phyloP scores from a whole-genome alignment of 2,113 vertebrate species.

The Axis porcinus region DNA sequence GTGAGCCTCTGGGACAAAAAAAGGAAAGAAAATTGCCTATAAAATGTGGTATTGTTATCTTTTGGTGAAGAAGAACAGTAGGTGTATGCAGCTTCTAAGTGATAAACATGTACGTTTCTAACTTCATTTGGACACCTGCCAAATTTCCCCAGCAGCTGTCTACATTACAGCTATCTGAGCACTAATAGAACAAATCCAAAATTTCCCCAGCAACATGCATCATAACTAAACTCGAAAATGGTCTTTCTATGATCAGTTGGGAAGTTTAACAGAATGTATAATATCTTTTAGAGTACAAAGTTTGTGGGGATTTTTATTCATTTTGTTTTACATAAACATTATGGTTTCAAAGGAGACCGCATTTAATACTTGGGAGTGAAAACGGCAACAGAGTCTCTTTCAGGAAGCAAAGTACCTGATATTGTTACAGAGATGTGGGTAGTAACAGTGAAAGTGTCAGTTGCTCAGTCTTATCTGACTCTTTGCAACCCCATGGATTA shows the following conservation, averaged over 20 bases:
- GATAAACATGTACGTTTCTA: conserved; percentile 48
- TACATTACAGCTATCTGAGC: conserved; percentile 57
- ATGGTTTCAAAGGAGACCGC: not conserved
- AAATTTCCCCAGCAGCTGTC: conserved; percentile 62
- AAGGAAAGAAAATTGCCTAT: conserved; percentile 62
- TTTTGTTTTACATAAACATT: conserved; percentile 17
- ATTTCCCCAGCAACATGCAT: conserved; percentile 18
- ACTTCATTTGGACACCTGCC: conserved; percentile 68
- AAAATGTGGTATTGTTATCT: conserved; percentile 52
- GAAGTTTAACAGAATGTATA: conserved; percentile 7
- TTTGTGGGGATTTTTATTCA: not conserved
- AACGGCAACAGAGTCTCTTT: not conserved
- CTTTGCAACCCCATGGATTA: not conserved
- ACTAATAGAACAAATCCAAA: conserved; percentile 4
- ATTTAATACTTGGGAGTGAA: not conserved
- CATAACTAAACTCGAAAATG: conserved; percentile 36
- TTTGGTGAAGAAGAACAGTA: conserved; percentile 19
- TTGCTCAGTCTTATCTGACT: not conserved
- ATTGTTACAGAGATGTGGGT: not conserved
- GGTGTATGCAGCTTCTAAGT: conserved; percentile 15
- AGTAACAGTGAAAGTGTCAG: not conserved
- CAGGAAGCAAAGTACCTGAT: not conserved
- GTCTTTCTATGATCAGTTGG: conserved; percentile 13
- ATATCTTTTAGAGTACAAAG: conserved; percentile 4
- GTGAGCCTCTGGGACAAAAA: conserved; percentile 50